These are phyloP conservation scores for Lepus americanus DNA, from an alignment of 2,113 vertebrate species.

Conservation along the genomic window DNA sequence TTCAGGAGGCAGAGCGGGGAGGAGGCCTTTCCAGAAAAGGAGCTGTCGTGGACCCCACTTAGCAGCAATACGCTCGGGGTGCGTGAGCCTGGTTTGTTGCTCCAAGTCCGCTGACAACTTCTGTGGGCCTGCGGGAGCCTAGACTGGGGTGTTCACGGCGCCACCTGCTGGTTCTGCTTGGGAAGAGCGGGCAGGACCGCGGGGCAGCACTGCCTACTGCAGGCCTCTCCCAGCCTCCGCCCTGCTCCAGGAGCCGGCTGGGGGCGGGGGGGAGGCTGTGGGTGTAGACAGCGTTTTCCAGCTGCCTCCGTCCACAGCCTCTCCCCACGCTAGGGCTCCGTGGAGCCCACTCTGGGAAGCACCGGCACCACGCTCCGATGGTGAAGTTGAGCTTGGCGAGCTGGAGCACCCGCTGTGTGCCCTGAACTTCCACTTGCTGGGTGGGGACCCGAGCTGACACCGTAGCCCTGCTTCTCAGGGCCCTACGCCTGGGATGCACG, in stretches of 20 bases:
- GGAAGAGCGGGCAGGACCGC: neutral
- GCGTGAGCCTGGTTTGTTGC: neutral
- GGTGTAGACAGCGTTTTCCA: rapidly evolving
- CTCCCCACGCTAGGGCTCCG: neutral
- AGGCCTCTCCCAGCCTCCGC: neutral
- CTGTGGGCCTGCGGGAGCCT: neutral
- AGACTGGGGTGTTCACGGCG: too few relatives aligned
- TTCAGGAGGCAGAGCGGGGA: neutral
- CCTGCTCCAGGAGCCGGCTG: rapidly evolving
- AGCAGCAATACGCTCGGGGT: neutral
- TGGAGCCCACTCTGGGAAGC: neutral
- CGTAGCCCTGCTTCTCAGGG: rapidly evolving
- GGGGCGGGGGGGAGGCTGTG: neutral
- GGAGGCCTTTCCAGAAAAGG: neutral
- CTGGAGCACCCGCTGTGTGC: neutral
- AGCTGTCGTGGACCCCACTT: neutral
- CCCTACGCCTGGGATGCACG: neutral
- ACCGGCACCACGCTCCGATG: neutral
- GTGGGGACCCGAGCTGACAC: rapidly evolving
- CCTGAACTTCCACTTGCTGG: neutral
- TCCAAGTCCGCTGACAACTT: rapidly evolving
- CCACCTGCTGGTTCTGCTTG: neutral
- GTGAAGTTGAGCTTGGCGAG: neutral
- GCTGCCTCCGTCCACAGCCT: neutral
- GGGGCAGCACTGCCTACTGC: rapidly evolving